A percentile compares a stretch with the other conserved stretches of the same genome.
phyloP scores from a whole-genome alignment of 2,797 vertebrate species.

The Apogon talboti region DNA sequence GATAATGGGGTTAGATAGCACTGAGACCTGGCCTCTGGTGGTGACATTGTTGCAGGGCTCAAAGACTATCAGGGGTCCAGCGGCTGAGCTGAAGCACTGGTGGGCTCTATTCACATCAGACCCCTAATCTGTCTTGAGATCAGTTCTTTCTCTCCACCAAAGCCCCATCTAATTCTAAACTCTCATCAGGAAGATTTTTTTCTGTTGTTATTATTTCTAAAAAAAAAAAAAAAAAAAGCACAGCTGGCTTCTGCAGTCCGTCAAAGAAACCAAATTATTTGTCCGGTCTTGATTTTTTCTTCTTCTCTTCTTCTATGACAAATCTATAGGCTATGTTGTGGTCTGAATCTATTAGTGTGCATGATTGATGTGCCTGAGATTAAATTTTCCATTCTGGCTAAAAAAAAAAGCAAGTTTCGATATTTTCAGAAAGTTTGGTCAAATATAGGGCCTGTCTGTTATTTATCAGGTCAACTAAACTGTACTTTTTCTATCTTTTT shows the following conservation, averaged over 20 bases:
- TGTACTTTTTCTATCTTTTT: too few species aligned
- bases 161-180: constrained; percentile 84
- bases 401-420: not conserved
- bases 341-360: constrained; percentile 71
- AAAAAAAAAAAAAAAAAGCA: constrained; percentile 84
- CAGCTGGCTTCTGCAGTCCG: constrained; percentile 83
- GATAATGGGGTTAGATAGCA: constrained; percentile 89
- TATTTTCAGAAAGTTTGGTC: too few species aligned
- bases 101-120: constrained; percentile 86
- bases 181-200: constrained; percentile 70
- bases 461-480: too few species aligned
- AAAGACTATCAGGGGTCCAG: constrained; percentile 86
- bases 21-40: constrained; percentile 88
- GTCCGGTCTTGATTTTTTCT: constrained; percentile 79
- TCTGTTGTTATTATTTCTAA: constrained; percentile 83
- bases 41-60: constrained; percentile 89
- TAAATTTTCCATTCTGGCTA: constrained; percentile 33
- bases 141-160: constrained; percentile 82
- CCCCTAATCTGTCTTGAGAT: constrained; percentile 87
- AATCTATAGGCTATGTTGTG: constrained; percentile 76
- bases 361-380: constrained; percentile 49
- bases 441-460: too few species aligned
- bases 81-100: constrained; percentile 83
- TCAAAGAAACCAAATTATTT: constrained; percentile 90
- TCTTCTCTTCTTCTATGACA: constrained; percentile 56